Percentiles rank a stretch among this genome's conserved stretches.
phyloP scores from a whole-genome alignment of 2,797 vertebrate species.

The Selene dorsalis region DNA sequence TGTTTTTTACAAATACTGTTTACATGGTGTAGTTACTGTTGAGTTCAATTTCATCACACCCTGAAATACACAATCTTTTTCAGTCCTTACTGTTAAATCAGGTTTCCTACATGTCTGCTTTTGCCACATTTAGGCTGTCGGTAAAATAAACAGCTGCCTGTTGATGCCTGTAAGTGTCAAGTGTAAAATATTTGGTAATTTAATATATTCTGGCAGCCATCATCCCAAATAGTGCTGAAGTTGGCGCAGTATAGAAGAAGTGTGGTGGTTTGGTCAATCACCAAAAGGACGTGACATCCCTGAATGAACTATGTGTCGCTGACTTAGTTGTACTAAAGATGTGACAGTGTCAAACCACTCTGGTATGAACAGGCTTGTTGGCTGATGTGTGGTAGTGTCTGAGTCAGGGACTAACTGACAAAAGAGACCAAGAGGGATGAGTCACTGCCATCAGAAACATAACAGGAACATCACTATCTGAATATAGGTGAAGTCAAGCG shows the following conservation, averaged over 20 bases:
- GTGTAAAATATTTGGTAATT: constrained; percentile 31
- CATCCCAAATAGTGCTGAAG: background rate
- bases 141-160: constrained; percentile 49
- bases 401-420: constrained; percentile 49
- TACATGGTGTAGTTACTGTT: background rate
- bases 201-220: constrained; percentile 36
- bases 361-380: constrained; percentile 35
- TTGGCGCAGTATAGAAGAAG: constrained; percentile 14
- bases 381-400: constrained; percentile 19
- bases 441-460: constrained; percentile 43
- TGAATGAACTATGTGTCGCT: constrained; percentile 24
- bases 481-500: background rate
- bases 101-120: constrained; percentile 22
- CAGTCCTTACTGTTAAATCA: constrained; percentile 4
- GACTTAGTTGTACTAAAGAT: constrained; percentile 23
- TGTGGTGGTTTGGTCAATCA: constrained; percentile 8
- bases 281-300: constrained; percentile 30
- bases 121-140: constrained; percentile 50
- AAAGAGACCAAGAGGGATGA: constrained; percentile 27
- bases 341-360: constrained; percentile 22
- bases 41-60: background rate
- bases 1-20: constrained; percentile 2
- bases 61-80: background rate
- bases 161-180: constrained; percentile 13
- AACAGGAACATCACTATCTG: background rate